Percentiles rank a stretch among this genome's conserved stretches.
phyloP scores from a whole-genome alignment of 2,113 vertebrate species.

The Sorex araneus region DNA sequence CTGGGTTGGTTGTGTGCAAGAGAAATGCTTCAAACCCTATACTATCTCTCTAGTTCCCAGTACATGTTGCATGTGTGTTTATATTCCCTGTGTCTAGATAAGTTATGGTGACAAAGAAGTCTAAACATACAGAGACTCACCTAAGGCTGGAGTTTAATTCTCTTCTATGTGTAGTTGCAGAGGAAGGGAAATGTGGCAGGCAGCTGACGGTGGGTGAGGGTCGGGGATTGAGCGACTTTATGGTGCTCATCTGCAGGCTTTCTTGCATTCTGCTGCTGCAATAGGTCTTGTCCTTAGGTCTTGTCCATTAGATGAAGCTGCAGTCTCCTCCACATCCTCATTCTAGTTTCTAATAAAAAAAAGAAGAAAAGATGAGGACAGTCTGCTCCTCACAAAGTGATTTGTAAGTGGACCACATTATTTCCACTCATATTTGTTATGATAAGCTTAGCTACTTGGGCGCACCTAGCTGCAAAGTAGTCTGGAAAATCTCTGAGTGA shows the following conservation, averaged over 20 bases:
- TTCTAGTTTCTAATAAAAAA: neutral
- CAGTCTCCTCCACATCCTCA: neutral
- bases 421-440: conserved; percentile 16
- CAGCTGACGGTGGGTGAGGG: too few relatives aligned
- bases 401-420: neutral
- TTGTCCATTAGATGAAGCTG: neutral
- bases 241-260: neutral
- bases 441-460: neutral
- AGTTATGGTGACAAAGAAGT: neutral
- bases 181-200: neutral
- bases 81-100: neutral
- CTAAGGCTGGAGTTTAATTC: conserved; percentile 14
- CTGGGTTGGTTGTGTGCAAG: too few relatives aligned
- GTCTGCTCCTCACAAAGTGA: conserved; percentile 15
- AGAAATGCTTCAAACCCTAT: too few relatives aligned
- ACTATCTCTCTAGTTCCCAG: too few relatives aligned
- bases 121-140: conserved; percentile 23
- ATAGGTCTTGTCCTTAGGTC: neutral
- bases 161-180: conserved; percentile 23
- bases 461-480: neutral
- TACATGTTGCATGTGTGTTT: conserved; percentile 21
- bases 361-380: neutral
- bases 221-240: neutral
- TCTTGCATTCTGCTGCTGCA: neutral
- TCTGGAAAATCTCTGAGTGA: neutral